phyloP scores from a whole-genome alignment of 2,797 vertebrate species.

The Muscicapa striata region DNA sequence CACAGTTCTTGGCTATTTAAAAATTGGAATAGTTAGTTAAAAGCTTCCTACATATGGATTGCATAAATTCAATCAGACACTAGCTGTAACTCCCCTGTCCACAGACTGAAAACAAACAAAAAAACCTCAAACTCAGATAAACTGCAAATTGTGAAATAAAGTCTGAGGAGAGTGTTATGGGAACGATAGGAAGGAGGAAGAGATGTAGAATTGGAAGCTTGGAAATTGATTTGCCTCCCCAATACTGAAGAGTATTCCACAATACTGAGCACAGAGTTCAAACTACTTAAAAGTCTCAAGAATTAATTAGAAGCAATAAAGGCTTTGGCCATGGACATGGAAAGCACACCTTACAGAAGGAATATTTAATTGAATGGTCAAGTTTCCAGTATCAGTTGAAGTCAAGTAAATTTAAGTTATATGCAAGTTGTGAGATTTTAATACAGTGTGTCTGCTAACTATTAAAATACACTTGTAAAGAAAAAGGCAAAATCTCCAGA shows the following conservation, averaged over 20 bases:
- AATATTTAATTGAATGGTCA: background rate
- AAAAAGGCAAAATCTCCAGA: background rate
- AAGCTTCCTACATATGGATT: background rate
- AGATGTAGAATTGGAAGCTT: background rate
- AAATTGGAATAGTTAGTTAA: background rate
- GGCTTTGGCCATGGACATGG: background rate
- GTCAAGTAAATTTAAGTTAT: background rate
- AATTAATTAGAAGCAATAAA: background rate
- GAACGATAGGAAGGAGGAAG: background rate
- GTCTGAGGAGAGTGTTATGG: background rate
- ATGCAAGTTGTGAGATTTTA: background rate
- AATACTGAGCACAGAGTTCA: background rate
- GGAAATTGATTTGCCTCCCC: background rate
- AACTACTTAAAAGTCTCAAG: background rate
- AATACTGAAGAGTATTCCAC: fast-evolving
- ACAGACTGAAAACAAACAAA: background rate
- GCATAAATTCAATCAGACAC: background rate
- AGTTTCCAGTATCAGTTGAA: background rate
- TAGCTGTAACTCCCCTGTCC: background rate
- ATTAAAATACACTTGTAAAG: background rate
- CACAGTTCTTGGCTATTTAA: background rate
- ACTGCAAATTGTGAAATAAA: background rate
- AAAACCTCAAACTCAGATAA: background rate
- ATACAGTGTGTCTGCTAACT: background rate
- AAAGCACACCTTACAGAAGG: background rate